Conservation (phyloP, 2,797 vertebrate species). For the Chelon auratus region DNA sequence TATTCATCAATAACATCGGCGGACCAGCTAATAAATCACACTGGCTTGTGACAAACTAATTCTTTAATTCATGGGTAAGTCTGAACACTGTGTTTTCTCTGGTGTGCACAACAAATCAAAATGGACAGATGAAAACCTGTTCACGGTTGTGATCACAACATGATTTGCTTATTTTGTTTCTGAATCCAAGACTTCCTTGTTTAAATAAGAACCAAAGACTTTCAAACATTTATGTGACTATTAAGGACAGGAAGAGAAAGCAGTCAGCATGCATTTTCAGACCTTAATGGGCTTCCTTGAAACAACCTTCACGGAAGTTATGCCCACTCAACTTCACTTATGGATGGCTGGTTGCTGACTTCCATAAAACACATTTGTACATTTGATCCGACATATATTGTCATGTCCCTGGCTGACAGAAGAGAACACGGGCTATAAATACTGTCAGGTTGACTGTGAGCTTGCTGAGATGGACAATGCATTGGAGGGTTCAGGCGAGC, state of each 20-base stretch:
- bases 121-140: neutral
- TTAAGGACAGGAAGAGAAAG: constrained; percentile 23
- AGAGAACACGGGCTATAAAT: constrained; percentile 77
- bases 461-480: constrained; percentile 76
- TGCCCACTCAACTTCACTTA: constrained; percentile 72
- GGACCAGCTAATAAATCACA: neutral
- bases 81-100: neutral
- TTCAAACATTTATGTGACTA: constrained; percentile 22
- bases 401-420: constrained; percentile 62
- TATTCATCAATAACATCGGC: neutral
- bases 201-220: constrained; percentile 30
- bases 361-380: constrained; percentile 80
- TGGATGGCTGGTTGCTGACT: constrained; percentile 73
- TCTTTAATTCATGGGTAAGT: neutral
- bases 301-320: constrained; percentile 80
- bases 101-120: constrained; percentile 24
- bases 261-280: constrained; percentile 43
- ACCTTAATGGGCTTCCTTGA: constrained; percentile 54
- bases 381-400: constrained; percentile 77
- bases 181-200: constrained; percentile 27
- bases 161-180: constrained; percentile 44
- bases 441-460: constrained; percentile 71
- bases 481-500: constrained; percentile 63
- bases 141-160: constrained; percentile 33
- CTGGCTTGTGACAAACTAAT: neutral